Percentiles rank a stretch among this genome's conserved stretches.
phyloP scores from a whole-genome alignment of 2,888 invertebrate genomes.

The Isotomurus palustris region DNA sequence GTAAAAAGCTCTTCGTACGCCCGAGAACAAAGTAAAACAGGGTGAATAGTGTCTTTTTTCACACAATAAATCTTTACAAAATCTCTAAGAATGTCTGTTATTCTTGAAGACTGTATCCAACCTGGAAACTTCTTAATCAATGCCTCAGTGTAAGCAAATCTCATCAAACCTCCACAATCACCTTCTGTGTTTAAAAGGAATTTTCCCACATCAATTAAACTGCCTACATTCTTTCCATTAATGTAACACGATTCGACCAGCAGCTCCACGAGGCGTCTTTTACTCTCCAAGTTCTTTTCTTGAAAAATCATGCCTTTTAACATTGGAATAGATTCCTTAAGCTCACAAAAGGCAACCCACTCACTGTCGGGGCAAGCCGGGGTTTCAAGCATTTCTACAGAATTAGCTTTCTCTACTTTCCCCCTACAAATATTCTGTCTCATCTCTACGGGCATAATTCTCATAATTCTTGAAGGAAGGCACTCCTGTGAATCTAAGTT shows the following conservation, averaged over 20 bases:
- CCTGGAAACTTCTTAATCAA: no score
- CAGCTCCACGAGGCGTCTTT: conserved; percentile 20
- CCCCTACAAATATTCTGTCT: conserved; percentile 20
- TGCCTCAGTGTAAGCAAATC: no score
- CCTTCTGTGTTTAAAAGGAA: conserved; percentile 5
- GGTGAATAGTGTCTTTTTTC: no score
- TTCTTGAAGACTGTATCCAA: no score
- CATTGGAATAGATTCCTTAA: conserved; percentile 22
- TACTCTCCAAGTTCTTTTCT: no score
- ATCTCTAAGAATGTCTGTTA: no score
- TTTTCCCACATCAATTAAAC: conserved; percentile 8
- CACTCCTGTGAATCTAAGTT: conserved; percentile 15
- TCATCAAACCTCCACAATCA: no score
- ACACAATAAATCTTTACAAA: no score
- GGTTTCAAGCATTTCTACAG: conserved; percentile 18
- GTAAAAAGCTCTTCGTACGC: no score
- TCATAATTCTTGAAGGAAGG: conserved; percentile 26
- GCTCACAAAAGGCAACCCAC: conserved; percentile 25
- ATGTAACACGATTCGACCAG: conserved; percentile 26
- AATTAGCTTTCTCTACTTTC: conserved; percentile 18
- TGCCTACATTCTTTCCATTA: conserved; percentile 20
- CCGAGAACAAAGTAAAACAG: no score
- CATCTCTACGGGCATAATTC: conserved; percentile 17
- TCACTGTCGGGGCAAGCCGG: conserved; percentile 24
- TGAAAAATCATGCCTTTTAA: no score